These are phyloP conservation scores for Piaya cayana DNA, from an alignment of 2,113 vertebrate species.

Conservation along the genomic window DNA sequence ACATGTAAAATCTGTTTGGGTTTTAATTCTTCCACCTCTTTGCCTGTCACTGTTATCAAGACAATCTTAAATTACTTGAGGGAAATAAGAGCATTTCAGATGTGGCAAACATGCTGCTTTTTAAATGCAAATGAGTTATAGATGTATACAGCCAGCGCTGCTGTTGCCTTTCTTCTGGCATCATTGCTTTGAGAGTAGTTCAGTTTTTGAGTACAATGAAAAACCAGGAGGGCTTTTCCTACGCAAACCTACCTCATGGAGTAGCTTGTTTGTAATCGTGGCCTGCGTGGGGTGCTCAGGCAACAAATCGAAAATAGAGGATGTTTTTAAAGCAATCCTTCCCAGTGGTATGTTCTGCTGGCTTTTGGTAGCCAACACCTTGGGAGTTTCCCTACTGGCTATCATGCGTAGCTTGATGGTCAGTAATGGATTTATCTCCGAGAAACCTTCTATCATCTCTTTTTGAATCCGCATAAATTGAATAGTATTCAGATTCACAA, in stretches of 20 bases:
- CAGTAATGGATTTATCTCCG: background rate
- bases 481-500: background rate
- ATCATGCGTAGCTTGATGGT: background rate
- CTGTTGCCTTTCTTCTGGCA: constrained; percentile 25
- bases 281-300: background rate
- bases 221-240: background rate
- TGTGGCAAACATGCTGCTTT: constrained; percentile 2
- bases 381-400: background rate
- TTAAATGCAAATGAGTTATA: constrained; percentile 35
- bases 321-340: background rate
- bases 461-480: background rate
- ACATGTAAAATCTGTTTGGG: background rate
- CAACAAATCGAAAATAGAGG: background rate
- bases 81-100: constrained; percentile 8
- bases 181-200: background rate
- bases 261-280: background rate
- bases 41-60: background rate
- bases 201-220: background rate
- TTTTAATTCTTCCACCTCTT: background rate
- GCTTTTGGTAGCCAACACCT: background rate
- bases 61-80: background rate
- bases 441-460: background rate
- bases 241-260: background rate
- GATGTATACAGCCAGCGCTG: background rate
- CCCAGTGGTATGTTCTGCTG: background rate